Evolutionary conservation across 2,113 vertebrate species (phyloP).

Genomic region (Microcebus lehilahytsara): DNA sequence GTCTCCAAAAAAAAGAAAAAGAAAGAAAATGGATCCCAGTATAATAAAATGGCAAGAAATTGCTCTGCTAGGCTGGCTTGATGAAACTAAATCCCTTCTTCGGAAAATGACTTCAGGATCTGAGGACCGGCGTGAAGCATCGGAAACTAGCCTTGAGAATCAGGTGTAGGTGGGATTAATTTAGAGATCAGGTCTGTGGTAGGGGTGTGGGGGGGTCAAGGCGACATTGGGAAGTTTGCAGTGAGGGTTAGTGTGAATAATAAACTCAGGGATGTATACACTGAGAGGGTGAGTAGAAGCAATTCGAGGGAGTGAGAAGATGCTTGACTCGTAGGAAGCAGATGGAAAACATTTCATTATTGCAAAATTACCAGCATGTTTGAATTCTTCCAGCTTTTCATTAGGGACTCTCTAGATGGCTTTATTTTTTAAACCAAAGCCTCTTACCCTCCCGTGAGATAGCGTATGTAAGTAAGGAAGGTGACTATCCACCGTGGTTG

Average conservation of each 20-base stretch:
- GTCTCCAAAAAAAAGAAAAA: no score
- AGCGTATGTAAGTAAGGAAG: neutral
- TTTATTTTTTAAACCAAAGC: neutral
- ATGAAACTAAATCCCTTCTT: neutral
- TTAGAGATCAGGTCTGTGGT: neutral
- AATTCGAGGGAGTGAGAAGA: neutral
- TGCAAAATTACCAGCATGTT: neutral
- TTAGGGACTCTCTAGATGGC: neutral
- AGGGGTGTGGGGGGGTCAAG: no score
- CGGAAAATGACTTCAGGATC: neutral
- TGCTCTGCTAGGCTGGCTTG: neutral
- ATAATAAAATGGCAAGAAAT: neutral
- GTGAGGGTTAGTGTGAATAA: neutral
- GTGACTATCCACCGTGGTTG: neutral
- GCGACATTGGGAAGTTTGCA: accelerated
- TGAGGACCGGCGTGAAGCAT: accelerated
- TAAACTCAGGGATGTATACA: neutral
- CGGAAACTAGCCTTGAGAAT: neutral
- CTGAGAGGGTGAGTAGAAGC: neutral
- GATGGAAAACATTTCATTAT: neutral
- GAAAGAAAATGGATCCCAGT: neutral
- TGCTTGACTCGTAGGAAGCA: neutral
- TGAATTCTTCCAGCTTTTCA: neutral
- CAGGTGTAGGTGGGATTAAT: neutral
- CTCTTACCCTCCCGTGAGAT: neutral